Evolutionary conservation across 2,113 vertebrate species (phyloP).

Genomic region (Pseudorectes ferrugineus): DNA sequence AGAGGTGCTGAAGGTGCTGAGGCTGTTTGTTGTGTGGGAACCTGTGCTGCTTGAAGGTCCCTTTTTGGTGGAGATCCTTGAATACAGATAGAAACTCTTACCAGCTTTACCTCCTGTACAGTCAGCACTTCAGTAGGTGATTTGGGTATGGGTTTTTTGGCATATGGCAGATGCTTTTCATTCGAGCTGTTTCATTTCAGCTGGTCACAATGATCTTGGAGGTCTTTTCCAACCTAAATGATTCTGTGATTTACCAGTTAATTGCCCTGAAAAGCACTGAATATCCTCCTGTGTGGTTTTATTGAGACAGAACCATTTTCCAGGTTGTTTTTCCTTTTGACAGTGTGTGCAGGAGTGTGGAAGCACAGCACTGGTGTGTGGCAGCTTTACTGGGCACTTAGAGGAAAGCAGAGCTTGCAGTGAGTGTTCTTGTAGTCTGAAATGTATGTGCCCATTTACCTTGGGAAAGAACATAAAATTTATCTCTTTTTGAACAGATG

Average conservation of each 20-base stretch:
- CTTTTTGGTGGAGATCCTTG: not conserved
- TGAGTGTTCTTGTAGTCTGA: not conserved
- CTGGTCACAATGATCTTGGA: not conserved
- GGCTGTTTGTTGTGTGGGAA: not conserved
- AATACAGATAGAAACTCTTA: not conserved
- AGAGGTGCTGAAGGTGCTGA: not conserved
- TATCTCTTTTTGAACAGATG: not conserved
- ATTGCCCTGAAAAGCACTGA: not conserved
- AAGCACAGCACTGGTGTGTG: not conserved
- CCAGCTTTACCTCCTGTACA: not conserved
- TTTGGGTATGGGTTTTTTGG: not conserved
- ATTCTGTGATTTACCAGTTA: not conserved
- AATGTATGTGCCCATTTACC: not conserved
- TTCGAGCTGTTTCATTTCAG: not conserved
- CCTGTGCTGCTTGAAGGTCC: not conserved
- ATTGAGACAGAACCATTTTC: not conserved
- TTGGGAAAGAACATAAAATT: not conserved
- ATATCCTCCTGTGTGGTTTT: not conserved
- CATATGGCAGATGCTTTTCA: not conserved
- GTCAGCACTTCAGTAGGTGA: not conserved
- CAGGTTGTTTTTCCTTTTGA: not conserved
- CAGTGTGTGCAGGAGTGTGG: not conserved
- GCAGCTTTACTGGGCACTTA: not conserved
- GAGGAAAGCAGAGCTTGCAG: not conserved
- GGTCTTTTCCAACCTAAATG: not conserved